A percentile compares a stretch with the other conserved stretches of the same genome.
Evolutionary conservation across 2,888 invertebrate species (phyloP).

Genomic region (Entomobrya proxima): DNA sequence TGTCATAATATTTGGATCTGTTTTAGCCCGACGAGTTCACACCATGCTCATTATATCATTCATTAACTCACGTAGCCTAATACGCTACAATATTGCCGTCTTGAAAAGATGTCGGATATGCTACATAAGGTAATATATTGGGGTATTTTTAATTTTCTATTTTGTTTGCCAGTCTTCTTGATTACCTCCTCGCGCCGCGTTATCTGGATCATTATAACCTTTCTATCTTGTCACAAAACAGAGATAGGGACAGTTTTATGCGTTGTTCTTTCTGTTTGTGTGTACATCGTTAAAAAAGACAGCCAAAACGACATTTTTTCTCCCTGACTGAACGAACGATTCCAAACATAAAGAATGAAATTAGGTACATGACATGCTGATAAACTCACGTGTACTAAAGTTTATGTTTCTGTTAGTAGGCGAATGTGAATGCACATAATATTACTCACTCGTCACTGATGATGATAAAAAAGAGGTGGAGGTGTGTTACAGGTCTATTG

Average conservation of each 20-base stretch:
- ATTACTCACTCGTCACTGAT: too few species aligned
- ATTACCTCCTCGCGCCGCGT: constrained; percentile 18
- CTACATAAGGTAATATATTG: too few species aligned
- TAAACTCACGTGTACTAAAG: background rate
- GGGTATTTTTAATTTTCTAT: background rate
- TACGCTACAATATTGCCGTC: too few species aligned
- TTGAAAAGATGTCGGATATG: background rate
- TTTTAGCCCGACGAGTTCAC: background rate
- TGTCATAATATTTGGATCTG: background rate
- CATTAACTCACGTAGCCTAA: background rate
- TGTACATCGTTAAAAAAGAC: background rate
- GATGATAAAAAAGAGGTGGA: too few species aligned
- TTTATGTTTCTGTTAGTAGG: background rate
- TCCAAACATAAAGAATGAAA: too few species aligned
- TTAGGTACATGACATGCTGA: too few species aligned
- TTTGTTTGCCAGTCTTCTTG: constrained; percentile 33
- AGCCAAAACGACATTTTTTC: background rate
- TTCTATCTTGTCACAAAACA: background rate
- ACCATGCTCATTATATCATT: background rate
- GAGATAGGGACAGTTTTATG: background rate
- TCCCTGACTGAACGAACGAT: too few species aligned
- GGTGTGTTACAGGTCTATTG: background rate
- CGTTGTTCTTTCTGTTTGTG: background rate
- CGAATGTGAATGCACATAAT: background rate
- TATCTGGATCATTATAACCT: background rate